phyloP scores from a whole-genome alignment of 2,888 invertebrate species.

The Tinea trinotella region DNA sequence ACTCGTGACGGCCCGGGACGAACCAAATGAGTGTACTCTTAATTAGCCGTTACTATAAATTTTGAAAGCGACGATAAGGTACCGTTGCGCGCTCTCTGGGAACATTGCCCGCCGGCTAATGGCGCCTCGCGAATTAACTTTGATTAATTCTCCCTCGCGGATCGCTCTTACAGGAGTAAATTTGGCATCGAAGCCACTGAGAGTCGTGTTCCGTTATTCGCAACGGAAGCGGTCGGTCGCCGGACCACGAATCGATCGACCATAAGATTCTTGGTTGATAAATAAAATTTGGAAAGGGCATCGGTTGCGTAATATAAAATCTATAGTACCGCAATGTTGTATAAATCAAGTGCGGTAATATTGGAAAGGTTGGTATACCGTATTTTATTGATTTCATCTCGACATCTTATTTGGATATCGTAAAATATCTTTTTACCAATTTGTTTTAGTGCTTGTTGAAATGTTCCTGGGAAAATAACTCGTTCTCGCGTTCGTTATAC shows the following conservation, averaged over 20 bases:
- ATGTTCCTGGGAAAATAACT: neutral
- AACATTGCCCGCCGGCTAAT: conserved; percentile 43
- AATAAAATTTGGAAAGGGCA: conserved; percentile 4
- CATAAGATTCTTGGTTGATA: neutral
- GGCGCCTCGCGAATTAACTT: conserved; percentile 49
- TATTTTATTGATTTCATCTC: neutral
- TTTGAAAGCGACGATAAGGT: conserved; percentile 61
- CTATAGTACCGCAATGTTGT: conserved; percentile 6
- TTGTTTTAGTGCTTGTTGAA: neutral
- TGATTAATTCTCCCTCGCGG: conserved; percentile 51
- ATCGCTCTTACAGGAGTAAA: conserved; percentile 21
- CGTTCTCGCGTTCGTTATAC: neutral
- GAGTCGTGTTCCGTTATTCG: conserved; percentile 17
- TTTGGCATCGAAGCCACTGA: conserved; percentile 18
- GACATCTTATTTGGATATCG: neutral
- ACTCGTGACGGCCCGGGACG: conserved; percentile 51
- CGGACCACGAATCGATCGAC: neutral
- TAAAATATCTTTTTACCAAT: neutral
- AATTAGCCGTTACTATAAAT: conserved; percentile 65
- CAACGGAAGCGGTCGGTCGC: conserved; percentile 3
- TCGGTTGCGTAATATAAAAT: conserved; percentile 8
- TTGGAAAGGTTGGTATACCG: neutral
- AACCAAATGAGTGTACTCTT: conserved; percentile 54
- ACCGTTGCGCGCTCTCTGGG: conserved; percentile 46
- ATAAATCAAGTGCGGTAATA: neutral